Conservation (phyloP, 2,797 vertebrate species). For the Smutsia temminckii region DNA sequence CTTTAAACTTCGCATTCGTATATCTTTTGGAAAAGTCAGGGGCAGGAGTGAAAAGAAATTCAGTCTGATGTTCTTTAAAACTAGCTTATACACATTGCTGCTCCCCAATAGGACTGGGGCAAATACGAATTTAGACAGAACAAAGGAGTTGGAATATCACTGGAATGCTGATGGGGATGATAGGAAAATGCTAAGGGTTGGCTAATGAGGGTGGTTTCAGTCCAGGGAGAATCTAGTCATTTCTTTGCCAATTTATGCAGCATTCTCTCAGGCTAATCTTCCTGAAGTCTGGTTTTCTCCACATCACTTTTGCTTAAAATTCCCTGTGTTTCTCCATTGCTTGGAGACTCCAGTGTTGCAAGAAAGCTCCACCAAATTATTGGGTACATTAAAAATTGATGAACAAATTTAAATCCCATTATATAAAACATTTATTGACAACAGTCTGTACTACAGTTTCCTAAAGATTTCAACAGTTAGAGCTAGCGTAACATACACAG, state of each 20-base stretch:
- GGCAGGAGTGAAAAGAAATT: conserved; percentile 54
- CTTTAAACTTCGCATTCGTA: conserved; percentile 75
- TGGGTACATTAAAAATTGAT: background rate
- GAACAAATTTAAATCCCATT: background rate
- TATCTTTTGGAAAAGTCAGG: conserved; percentile 72
- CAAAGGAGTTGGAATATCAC: background rate
- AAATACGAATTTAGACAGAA: conserved; percentile 20
- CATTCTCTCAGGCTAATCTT: background rate
- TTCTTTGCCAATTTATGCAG: background rate
- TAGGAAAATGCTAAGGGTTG: background rate
- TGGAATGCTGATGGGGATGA: background rate
- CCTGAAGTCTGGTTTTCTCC: background rate
- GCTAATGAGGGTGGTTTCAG: background rate
- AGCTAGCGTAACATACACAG: background rate
- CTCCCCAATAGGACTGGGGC: background rate
- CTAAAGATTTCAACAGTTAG: background rate
- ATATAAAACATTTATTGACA: background rate
- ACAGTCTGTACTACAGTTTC: background rate
- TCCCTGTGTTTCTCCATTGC: background rate
- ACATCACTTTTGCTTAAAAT: background rate
- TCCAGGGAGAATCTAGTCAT: background rate
- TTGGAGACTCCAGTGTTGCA: background rate
- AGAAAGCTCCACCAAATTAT: background rate
- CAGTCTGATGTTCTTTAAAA: conserved; percentile 18
- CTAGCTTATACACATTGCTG: background rate